A percentile compares a stretch with the other conserved stretches of the same genome.
Evolutionary conservation across 1,140 invertebrate genomes (phyloP).

Genomic region (Cydia pomonella): DNA sequence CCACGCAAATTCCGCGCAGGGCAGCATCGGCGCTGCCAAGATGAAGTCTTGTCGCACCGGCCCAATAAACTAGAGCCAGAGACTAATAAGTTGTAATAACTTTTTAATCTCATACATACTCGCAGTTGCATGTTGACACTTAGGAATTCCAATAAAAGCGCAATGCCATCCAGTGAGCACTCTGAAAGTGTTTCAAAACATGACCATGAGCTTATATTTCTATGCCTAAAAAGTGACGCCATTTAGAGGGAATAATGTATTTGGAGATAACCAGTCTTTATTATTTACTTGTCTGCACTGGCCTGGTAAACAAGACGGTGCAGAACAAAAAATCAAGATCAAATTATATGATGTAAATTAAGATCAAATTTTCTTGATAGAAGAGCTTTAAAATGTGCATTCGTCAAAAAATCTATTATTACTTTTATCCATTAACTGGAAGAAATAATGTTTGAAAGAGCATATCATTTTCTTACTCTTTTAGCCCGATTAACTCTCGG

Average conservation of each 20-base stretch:
- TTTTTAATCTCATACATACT: background rate
- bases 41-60: slow-evolving; percentile 18
- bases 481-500: background rate
- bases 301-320: background rate
- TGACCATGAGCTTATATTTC: background rate
- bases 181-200: background rate
- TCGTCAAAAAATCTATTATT: too few species aligned
- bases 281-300: background rate
- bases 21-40: slow-evolving; percentile 22
- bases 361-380: too few species aligned
- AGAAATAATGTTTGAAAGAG: too few species aligned
- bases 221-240: background rate
- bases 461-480: background rate
- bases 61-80: slow-evolving; percentile 8
- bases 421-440: too few species aligned
- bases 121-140: background rate
- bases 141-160: too few species aligned
- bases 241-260: background rate
- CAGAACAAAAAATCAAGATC: too few species aligned
- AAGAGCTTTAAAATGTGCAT: too few species aligned
- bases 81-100: background rate
- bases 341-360: too few species aligned
- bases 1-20: slow-evolving; percentile 28
- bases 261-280: background rate
- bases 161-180: background rate